A percentile compares a stretch with the other conserved stretches of the same genome.
Conservation (phyloP, 2,797 vertebrate species). For the Tympanoctomys barrerae region DNA sequence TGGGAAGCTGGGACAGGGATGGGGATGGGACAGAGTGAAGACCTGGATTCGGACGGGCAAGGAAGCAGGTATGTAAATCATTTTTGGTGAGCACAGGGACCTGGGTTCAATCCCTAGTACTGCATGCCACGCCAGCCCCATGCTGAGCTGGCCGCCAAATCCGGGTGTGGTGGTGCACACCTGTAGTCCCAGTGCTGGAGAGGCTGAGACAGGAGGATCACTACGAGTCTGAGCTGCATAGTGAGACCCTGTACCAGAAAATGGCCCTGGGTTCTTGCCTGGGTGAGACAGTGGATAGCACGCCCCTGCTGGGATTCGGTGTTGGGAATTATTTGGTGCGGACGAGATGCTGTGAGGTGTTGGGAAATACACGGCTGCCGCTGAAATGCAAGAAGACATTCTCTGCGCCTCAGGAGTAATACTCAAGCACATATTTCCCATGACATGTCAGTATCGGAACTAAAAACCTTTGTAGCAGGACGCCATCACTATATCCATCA, state of each 20-base stretch:
- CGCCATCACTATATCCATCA: neutral
- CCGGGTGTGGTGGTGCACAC: no score
- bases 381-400: neutral
- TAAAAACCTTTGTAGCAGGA: neutral
- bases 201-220: no score
- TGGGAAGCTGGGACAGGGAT: neutral
- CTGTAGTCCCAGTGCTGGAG: no score
- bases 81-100: no score
- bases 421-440: neutral
- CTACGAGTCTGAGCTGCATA: no score
- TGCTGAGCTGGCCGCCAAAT: no score
- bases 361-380: neutral
- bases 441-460: neutral
- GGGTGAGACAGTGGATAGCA: neutral
- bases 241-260: neutral
- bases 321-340: neutral
- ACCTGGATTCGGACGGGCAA: neutral
- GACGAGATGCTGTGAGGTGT: neutral
- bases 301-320: neutral
- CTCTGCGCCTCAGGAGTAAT: no score
- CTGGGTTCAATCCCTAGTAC: no score
- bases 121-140: no score
- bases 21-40: no score
- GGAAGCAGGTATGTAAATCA: neutral
- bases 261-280: neutral